phyloP scores from a whole-genome alignment of 2,113 vertebrate genomes.

The Muntiacus muntjak region DNA sequence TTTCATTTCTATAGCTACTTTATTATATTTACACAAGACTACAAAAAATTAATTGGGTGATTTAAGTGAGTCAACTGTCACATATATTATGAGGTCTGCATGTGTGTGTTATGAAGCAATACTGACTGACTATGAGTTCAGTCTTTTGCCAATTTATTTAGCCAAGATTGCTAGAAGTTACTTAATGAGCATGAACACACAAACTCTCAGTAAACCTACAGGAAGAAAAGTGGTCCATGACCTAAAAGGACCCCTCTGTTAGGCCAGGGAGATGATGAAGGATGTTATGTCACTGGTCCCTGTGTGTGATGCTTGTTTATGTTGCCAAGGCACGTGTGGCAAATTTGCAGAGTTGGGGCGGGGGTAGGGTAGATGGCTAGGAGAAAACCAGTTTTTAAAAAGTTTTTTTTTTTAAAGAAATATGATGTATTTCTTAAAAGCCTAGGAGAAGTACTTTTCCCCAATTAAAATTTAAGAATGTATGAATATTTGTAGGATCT shows the following conservation, averaged over 20 bases:
- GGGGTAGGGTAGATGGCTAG: not conserved
- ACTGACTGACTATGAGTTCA: constrained; percentile 75
- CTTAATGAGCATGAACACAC: constrained; percentile 72
- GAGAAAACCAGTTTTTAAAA: not conserved
- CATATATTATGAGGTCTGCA: constrained; percentile 67
- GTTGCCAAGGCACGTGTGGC: constrained; percentile 43
- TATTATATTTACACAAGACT: constrained; percentile 67
- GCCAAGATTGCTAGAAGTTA: constrained; percentile 71
- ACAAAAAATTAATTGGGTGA: constrained; percentile 77
- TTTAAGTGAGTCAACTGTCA: constrained; percentile 77
- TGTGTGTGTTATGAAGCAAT: constrained; percentile 76
- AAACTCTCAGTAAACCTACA: constrained; percentile 69
- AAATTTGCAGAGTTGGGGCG: not conserved
- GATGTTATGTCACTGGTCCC: constrained; percentile 26
- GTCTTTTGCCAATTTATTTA: constrained; percentile 66
- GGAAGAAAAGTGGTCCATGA: constrained; percentile 58
- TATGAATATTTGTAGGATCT: not conserved
- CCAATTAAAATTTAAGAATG: not conserved
- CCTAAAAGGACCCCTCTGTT: constrained; percentile 69
- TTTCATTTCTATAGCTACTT: constrained; percentile 62
- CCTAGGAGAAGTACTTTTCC: not conserved
- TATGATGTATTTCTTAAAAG: not conserved
- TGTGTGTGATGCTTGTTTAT: not conserved
- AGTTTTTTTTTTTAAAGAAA: not conserved
- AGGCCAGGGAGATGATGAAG: constrained; percentile 63